A percentile compares a stretch with the other conserved stretches of the same genome.
Evolutionary conservation across 2,113 vertebrate species (phyloP).

Genomic region (Vulpes ferrilata): DNA sequence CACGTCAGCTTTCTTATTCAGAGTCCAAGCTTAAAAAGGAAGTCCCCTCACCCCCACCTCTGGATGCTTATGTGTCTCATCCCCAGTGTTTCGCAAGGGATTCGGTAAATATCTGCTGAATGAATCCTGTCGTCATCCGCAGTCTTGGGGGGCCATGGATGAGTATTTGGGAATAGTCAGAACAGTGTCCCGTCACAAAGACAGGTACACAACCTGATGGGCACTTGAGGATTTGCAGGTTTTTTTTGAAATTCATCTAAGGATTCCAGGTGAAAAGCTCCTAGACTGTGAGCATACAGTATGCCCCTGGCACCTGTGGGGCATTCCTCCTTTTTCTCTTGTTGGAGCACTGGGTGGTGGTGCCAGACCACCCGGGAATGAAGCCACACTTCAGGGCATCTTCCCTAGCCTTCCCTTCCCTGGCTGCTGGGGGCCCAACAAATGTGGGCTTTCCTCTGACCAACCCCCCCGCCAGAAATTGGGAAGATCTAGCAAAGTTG

Average conservation of each 20-base stretch:
- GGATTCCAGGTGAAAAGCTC: not conserved
- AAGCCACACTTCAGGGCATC: not conserved
- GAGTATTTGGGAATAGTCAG: not conserved
- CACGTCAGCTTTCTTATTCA: not conserved
- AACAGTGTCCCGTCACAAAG: not conserved
- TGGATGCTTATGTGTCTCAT: not conserved
- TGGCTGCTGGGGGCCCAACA: not conserved
- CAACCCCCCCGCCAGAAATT: not conserved
- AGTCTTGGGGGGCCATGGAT: not conserved
- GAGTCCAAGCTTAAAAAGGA: not conserved
- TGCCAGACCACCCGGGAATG: not conserved
- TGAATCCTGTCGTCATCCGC: not conserved
- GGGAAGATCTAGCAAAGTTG: not conserved
- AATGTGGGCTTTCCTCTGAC: not conserved
- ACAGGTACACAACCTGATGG: not conserved
- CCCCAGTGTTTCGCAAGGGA: not conserved
- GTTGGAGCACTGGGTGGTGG: not conserved
- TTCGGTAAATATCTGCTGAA: not conserved
- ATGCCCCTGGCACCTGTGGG: fast-evolving
- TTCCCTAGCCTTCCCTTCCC: not conserved
- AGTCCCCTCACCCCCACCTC: too few relatives aligned
- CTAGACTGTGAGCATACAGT: not conserved
- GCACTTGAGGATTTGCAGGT: too few relatives aligned
- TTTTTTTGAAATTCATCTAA: not conserved
- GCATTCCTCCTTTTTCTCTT: not conserved